phyloP scores from a whole-genome alignment of 2,113 vertebrate genomes.

The Pardalotus punctatus region DNA sequence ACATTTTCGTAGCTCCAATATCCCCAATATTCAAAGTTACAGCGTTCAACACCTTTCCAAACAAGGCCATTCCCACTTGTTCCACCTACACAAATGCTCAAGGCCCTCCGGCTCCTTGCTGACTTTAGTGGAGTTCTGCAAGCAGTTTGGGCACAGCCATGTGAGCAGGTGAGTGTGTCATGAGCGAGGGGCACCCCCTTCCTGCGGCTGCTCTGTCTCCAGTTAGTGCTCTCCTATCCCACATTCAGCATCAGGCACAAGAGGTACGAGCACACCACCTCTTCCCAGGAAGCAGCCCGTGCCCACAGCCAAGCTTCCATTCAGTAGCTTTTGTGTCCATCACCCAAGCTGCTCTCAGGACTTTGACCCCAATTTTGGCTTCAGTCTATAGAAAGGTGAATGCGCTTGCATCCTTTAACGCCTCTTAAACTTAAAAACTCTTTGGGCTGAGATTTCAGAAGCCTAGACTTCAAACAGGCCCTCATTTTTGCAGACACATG shows the following conservation, averaged over 20 bases:
- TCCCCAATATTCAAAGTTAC: constrained; percentile 50
- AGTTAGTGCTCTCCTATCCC: not conserved
- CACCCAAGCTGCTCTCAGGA: constrained; percentile 16
- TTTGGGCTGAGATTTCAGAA: constrained; percentile 14
- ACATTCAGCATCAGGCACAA: not conserved
- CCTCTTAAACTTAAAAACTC: not conserved
- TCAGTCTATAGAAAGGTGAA: not conserved
- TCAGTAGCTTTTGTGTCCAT: constrained; percentile 23
- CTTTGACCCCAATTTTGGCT: not conserved
- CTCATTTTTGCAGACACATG: not conserved
- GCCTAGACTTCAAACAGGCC: not conserved
- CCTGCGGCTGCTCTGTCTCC: not conserved
- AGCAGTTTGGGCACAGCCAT: not conserved
- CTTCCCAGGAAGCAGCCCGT: not conserved
- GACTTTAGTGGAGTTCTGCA: constrained; percentile 18
- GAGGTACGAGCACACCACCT: not conserved
- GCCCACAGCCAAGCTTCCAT: constrained; percentile 19
- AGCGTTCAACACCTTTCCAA: constrained; percentile 22
- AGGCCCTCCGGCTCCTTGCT: not conserved
- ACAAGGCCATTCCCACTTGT: not conserved
- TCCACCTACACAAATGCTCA: not conserved
- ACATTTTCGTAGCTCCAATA: constrained; percentile 51
- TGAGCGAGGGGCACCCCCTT: not conserved
- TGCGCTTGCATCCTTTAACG: not conserved
- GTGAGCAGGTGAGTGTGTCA: not conserved